phyloP scores from a whole-genome alignment of 2,888 invertebrate genomes.

The Euclidia mi region DNA sequence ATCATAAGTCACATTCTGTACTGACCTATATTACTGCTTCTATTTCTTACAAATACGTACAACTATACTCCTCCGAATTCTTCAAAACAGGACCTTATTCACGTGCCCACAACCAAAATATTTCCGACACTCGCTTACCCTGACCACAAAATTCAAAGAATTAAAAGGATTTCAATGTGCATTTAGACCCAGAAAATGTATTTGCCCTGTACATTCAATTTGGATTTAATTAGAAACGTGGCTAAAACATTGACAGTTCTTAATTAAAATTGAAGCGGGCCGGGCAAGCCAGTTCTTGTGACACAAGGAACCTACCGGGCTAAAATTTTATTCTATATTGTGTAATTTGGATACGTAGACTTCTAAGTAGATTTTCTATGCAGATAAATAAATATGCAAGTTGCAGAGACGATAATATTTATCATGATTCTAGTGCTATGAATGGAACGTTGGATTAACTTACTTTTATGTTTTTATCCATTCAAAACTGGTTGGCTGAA shows the following conservation, averaged over 20 bases:
- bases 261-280: constrained; percentile 33
- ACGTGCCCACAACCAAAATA: background rate
- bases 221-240: constrained; percentile 52
- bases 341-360: background rate
- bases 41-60: too few species aligned
- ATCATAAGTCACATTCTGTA: too few species aligned
- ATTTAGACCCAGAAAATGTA: constrained; percentile 39
- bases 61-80: too few species aligned
- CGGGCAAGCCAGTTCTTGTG: constrained; percentile 10
- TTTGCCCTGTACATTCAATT: constrained; percentile 53
- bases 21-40: too few species aligned
- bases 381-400: constrained; percentile 7
- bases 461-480: too few species aligned
- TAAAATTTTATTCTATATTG: constrained; percentile 29
- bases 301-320: constrained; percentile 31
- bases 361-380: background rate
- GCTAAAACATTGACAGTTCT: constrained; percentile 43
- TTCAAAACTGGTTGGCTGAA: too few species aligned
- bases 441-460: background rate
- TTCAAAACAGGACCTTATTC: background rate
- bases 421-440: background rate
- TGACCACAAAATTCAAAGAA: constrained; percentile 2
- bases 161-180: constrained; percentile 23
- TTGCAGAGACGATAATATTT: background rate
- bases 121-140: background rate